Evolutionary conservation across 2,797 vertebrate genomes (phyloP), one percentile per base, ranked within the genome.

Genomic region (Euphonia xanthogaster): DNA sequence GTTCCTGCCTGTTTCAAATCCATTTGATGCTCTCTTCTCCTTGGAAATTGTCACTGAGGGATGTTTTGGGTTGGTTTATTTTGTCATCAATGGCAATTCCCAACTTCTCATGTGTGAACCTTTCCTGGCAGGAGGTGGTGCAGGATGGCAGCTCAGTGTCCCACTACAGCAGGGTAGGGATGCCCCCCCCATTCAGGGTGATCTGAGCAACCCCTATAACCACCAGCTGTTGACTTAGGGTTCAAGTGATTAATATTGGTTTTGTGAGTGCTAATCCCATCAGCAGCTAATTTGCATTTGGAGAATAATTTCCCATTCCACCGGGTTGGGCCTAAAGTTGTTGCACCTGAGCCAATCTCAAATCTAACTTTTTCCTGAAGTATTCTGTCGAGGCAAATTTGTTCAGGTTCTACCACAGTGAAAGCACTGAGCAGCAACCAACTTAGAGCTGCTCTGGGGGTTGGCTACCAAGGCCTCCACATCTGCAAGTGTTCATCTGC

Each of bases 1-100:
- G 45, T 19, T 95, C 89, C 77, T 86, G 84, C 65, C 91, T 79
- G 53, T 31, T 93, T 67, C 50, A 95, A 85, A 80, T 28, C 71
- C 55, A 19, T 88, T 76, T 53, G 62, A 25, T 78, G 50, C 28
- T 96, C 77, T 83, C 86, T 71, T 63, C 68, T 92, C 74, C 54
- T 68, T 81, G 62, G 84, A 90, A 96, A 96, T 72, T 33, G 82
- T 48, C 62, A 27, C 82, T 25, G 37, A 68, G 90, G 68, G 87
- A 91, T 48, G 14, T 8, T 81, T 91, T 71, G n/a, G 6, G 33
- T 53, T 71, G 65, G 82, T 82, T 95, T 95, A 51, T 96, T 90
- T 91, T 63, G 90, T 76, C 72, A 20, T 12, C 4, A 7, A 19
- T 48, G 77, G 47, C 28, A 33, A 74, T 75, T 75, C 40, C 61